Evolutionary conservation across 2,888 invertebrate genomes (phyloP).

Genomic region (Theristus sp.): DNA sequence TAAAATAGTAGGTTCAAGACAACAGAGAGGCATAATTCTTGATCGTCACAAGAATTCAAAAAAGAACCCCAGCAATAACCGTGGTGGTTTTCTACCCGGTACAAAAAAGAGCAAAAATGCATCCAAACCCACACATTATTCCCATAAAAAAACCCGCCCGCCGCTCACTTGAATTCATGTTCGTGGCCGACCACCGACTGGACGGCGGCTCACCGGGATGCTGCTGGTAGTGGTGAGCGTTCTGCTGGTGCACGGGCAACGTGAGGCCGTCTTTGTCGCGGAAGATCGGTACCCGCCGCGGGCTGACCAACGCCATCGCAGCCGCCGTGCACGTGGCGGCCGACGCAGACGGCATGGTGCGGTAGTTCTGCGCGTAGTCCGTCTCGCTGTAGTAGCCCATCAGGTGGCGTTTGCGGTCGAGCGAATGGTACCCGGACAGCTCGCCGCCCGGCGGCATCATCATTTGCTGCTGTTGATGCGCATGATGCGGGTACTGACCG

Average conservation of each 20-base stretch:
- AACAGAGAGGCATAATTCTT: no score
- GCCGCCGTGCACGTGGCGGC: background rate
- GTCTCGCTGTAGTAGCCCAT: constrained; percentile 10
- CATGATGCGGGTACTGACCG: background rate
- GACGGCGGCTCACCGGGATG: no score
- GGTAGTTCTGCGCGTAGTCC: background rate
- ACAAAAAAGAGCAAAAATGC: no score
- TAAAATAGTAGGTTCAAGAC: no score
- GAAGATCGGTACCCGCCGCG: background rate
- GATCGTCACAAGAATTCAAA: no score
- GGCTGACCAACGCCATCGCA: background rate
- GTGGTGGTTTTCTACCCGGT: no score
- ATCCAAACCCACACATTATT: no score
- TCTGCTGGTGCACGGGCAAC: background rate
- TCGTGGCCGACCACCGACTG: no score
- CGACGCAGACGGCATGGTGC: background rate
- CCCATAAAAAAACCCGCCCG: no score
- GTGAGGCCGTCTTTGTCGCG: background rate
- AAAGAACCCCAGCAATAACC: no score
- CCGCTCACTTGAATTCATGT: no score
- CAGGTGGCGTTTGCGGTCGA: constrained; percentile 18
- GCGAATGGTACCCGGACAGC: constrained; percentile 15
- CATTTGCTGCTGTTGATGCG: background rate
- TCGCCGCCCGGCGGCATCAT: background rate
- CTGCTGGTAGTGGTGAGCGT: no score